Conservation (phyloP, 1,140 invertebrate species). For the Drosophila ironensis region DNA sequence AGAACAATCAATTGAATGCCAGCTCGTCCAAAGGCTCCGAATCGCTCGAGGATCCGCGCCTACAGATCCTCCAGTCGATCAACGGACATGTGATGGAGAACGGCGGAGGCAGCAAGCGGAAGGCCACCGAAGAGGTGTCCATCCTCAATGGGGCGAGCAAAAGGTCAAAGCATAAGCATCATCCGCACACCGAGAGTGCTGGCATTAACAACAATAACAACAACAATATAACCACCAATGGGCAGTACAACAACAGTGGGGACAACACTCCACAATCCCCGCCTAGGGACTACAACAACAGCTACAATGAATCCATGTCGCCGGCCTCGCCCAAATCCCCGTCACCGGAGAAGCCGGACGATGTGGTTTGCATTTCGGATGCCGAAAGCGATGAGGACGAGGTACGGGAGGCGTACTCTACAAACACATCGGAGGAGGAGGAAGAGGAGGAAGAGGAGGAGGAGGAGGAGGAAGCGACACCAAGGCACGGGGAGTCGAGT, state of each 20-base stretch:
- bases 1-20: conserved; percentile 1
- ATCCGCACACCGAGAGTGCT: background rate
- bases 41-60: conserved; percentile 19
- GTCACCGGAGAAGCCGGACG: conserved; percentile 8
- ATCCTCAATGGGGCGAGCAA: conserved; percentile 48
- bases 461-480: no score
- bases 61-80: conserved; percentile 2
- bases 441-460: no score
- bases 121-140: background rate
- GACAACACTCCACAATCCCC: conserved; percentile 21
- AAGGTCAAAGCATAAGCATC: conserved; percentile 33
- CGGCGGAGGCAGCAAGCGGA: conserved; percentile 23
- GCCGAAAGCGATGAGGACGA: conserved; percentile 18
- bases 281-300: conserved; percentile 42
- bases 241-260: conserved; percentile 39
- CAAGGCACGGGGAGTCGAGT: no score
- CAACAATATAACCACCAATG: conserved; percentile 49
- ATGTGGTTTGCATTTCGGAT: conserved; percentile 44
- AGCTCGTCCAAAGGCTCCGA: background rate
- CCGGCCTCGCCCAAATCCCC: conserved; percentile 55
- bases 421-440: conserved; percentile 56
- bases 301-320: conserved; percentile 53
- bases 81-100: conserved; percentile 46
- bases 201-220: conserved; percentile 36
- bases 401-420: conserved; percentile 50